Conservation (phyloP, 1,140 invertebrate species). For the Elysia chlorotica region DNA sequence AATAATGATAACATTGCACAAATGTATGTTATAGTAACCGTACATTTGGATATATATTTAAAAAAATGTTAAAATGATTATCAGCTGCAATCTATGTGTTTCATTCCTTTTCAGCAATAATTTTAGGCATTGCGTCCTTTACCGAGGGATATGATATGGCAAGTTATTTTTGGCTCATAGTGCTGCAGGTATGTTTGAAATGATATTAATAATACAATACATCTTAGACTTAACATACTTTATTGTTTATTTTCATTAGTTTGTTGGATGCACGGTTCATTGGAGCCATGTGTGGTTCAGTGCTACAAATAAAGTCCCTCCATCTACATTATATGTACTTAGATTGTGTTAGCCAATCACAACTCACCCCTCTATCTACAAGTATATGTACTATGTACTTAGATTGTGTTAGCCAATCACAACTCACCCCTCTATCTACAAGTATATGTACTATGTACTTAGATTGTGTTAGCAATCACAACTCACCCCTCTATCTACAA, state of each 20-base stretch:
- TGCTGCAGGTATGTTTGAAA: slow-evolving; percentile 24
- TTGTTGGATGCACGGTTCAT: neutral
- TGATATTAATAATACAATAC: neutral
- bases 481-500: too few relatives aligned
- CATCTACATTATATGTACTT: neutral
- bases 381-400: too few relatives aligned
- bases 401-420: too few relatives aligned
- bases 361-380: too few relatives aligned
- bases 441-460: too few relatives aligned
- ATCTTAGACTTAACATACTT: neutral
- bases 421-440: too few relatives aligned
- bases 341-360: neutral
- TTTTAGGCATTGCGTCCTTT: slow-evolving; percentile 22
- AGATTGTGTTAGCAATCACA: too few relatives aligned
- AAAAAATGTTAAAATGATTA: neutral
- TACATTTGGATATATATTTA: neutral
- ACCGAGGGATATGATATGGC: slow-evolving; percentile 12
- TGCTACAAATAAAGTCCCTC: neutral
- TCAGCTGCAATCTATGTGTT: neutral
- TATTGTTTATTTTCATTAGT: neutral
- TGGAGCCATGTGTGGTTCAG: neutral
- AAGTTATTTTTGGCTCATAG: slow-evolving; percentile 20
- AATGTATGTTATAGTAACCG: neutral
- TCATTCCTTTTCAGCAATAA: slow-evolving; percentile 20
- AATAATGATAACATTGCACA: too few relatives aligned